Percentiles rank a stretch among this genome's conserved stretches.
Evolutionary conservation across 2,113 vertebrate species (phyloP).

Genomic region (Forbesichthys agassizii): DNA sequence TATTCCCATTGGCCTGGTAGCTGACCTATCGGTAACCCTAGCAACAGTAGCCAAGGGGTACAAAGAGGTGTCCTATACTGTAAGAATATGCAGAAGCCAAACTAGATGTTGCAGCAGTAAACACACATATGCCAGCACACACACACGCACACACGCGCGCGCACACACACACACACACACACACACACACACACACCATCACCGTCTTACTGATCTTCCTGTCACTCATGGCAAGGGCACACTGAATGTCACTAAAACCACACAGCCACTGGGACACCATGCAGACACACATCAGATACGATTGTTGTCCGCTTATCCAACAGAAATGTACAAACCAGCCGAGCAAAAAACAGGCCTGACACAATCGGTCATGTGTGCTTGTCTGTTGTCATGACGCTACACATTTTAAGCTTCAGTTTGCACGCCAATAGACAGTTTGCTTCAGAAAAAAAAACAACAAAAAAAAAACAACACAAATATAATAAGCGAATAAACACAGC

Average conservation of each 20-base stretch:
- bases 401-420: too few relatives aligned
- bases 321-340: not conserved
- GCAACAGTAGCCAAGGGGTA: constrained; percentile 56
- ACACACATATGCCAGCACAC: not conserved
- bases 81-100: constrained; percentile 54
- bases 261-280: constrained; percentile 1
- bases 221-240: constrained; percentile 37
- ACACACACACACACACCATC: not conserved
- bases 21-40: constrained; percentile 62
- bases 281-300: constrained; percentile 2
- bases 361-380: constrained; percentile 11
- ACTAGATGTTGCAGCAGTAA: constrained; percentile 36
- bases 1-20: constrained; percentile 48
- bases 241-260: constrained; percentile 24
- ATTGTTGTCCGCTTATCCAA: not conserved
- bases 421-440: not conserved
- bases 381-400: not conserved
- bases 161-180: too few relatives aligned
- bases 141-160: too few relatives aligned
- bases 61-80: constrained; percentile 53
- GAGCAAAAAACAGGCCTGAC: constrained; percentile 3
- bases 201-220: constrained; percentile 27
- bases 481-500: not conserved
- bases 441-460: not conserved
- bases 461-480: not conserved